These are phyloP conservation scores for Chloroceryle amazona DNA, from an alignment of 2,797 vertebrate genomes.

Conservation along the genomic window DNA sequence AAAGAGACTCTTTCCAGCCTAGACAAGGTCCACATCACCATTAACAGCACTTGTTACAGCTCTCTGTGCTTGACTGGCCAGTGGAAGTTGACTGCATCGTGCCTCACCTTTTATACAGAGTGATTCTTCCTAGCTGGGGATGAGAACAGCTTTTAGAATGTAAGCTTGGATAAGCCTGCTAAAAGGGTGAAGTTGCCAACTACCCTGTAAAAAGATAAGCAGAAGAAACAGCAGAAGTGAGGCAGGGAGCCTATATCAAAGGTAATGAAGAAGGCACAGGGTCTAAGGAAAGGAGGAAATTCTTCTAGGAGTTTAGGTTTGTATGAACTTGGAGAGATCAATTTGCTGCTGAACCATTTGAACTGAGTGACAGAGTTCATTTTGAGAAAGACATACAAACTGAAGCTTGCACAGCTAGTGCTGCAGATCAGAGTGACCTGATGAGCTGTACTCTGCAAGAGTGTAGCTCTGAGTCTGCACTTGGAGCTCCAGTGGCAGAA, in stretches of 20 bases:
- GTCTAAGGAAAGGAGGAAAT: constrained; percentile 35
- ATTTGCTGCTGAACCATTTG: constrained; percentile 42
- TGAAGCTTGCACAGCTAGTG: background rate
- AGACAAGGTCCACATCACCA: background rate
- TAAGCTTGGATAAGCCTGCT: constrained; percentile 14
- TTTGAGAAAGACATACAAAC: background rate
- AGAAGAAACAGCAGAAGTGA: constrained; percentile 45
- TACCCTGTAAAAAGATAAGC: constrained; percentile 25
- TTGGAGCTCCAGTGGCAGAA: background rate
- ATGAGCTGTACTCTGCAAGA: background rate
- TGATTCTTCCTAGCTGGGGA: background rate
- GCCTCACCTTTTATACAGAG: constrained; percentile 32
- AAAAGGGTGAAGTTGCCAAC: background rate
- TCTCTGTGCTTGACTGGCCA: background rate
- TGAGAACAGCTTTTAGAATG: constrained; percentile 9
- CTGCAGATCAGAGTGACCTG: constrained; percentile 21
- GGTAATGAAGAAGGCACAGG: constrained; percentile 42
- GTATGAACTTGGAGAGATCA: constrained; percentile 30
- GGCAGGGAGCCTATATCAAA: constrained; percentile 50
- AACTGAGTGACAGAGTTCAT: constrained; percentile 1
- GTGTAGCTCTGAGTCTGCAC: background rate
- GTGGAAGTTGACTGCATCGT: background rate
- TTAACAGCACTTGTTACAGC: background rate
- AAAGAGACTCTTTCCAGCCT: background rate
- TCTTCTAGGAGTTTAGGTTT: constrained; percentile 33